Conservation (phyloP, 2,888 invertebrate genomes). For the Leucophenga montana region DNA sequence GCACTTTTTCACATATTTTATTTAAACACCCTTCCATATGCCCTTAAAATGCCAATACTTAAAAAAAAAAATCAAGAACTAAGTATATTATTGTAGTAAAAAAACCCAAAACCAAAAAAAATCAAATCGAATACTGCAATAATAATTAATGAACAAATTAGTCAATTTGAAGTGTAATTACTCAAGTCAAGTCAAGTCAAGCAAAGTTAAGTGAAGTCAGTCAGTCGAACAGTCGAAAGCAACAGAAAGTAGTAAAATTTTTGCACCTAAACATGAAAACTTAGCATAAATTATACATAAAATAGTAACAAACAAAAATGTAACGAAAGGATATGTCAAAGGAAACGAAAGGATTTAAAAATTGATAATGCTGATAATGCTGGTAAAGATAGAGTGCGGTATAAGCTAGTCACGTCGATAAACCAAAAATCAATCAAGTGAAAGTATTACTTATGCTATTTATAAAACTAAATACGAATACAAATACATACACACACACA, state of each 20-base stretch:
- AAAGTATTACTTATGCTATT: slow-evolving; percentile 68
- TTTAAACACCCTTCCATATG: slow-evolving; percentile 34
- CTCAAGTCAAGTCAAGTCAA: neutral
- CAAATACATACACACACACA: slow-evolving; percentile 32
- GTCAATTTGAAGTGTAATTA: slow-evolving; percentile 62
- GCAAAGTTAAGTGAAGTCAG: slow-evolving; percentile 28
- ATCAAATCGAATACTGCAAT: slow-evolving; percentile 36
- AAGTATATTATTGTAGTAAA: slow-evolving; percentile 40
- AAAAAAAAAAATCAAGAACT: slow-evolving; percentile 37
- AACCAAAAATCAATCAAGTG: slow-evolving; percentile 70
- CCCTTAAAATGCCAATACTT: slow-evolving; percentile 44
- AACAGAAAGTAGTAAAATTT: slow-evolving; percentile 38
- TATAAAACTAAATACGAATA: slow-evolving; percentile 43
- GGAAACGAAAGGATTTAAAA: slow-evolving; percentile 7
- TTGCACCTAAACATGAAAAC: slow-evolving; percentile 25
- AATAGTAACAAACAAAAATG: no score
- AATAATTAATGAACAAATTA: slow-evolving; percentile 51
- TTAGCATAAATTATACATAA: neutral
- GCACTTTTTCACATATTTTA: slow-evolving; percentile 15
- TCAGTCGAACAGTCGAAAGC: slow-evolving; percentile 35
- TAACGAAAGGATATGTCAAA: no score
- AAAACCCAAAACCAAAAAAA: slow-evolving; percentile 5
- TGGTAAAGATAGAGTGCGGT: no score
- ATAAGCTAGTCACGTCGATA: slow-evolving; percentile 26
- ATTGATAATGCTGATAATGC: slow-evolving; percentile 13